Evolutionary conservation across 2,113 vertebrate genomes (phyloP).

Genomic region (Corythornis vintsioides): DNA sequence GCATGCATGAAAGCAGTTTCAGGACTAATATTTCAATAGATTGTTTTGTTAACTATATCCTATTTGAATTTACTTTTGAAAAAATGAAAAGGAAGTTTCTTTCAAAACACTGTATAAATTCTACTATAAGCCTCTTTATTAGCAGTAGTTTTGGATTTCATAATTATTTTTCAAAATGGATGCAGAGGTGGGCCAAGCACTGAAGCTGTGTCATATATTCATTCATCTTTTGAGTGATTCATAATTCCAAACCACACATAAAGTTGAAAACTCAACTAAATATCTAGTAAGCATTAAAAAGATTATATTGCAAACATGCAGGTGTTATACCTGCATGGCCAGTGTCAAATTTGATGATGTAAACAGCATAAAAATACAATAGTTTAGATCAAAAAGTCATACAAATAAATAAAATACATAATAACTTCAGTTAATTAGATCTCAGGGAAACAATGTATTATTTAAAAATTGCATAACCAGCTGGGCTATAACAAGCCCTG

Average conservation of each 20-base stretch:
- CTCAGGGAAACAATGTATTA: not conserved
- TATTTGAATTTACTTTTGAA: not conserved
- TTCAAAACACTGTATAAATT: not conserved
- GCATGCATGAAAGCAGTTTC: not conserved
- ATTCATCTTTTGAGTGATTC: not conserved
- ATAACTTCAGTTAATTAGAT: not conserved
- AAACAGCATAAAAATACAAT: not conserved
- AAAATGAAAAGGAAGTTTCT: not conserved
- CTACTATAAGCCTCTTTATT: not conserved
- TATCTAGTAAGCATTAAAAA: not conserved
- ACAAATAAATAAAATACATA: not conserved
- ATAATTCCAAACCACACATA: not conserved
- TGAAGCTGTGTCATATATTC: not conserved
- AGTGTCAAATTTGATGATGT: not conserved
- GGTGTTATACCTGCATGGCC: not conserved
- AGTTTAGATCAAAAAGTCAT: not conserved
- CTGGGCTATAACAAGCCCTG: not conserved
- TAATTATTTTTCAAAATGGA: not conserved
- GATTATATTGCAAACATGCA: not conserved
- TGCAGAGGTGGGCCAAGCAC: not conserved
- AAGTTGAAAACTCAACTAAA: not conserved
- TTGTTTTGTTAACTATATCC: not conserved
- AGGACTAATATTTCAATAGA: not conserved
- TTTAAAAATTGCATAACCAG: slow-evolving; percentile 12
- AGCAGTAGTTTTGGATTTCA: not conserved